Percentiles rank a stretch among this genome's conserved stretches.
phyloP scores from a whole-genome alignment of 1,140 invertebrate genomes.

The Leptinotarsa lineolata region DNA sequence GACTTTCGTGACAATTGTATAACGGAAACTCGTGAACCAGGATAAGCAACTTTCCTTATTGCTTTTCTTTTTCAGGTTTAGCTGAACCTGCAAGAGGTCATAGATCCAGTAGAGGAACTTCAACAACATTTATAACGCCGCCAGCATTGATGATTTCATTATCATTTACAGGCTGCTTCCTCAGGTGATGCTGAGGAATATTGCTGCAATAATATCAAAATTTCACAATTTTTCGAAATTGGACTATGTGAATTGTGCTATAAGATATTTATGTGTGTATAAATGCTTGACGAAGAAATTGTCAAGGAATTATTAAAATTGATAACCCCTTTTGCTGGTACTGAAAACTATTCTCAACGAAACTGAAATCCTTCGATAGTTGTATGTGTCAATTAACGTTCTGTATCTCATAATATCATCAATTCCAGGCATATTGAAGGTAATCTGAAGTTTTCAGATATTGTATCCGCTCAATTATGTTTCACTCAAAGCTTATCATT shows the following conservation, averaged over 20 bases:
- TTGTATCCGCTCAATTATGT: too few relatives aligned
- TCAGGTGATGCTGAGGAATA: neutral
- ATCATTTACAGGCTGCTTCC: neutral
- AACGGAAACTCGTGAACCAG: too few relatives aligned
- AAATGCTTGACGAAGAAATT: neutral
- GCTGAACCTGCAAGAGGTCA: conserved; percentile 53
- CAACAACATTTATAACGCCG: neutral
- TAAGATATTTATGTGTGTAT: neutral
- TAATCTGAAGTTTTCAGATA: too few relatives aligned
- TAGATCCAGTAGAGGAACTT: conserved; percentile 39
- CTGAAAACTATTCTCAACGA: neutral
- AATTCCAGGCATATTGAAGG: too few relatives aligned
- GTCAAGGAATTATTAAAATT: neutral
- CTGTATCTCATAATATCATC: too few relatives aligned
- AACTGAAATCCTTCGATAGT: neutral
- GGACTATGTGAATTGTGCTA: neutral
- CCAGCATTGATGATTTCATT: neutral
- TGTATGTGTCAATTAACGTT: too few relatives aligned
- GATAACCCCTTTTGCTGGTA: neutral
- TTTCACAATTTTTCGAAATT: neutral
- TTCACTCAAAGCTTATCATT: too few relatives aligned
- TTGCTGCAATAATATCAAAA: too few relatives aligned
- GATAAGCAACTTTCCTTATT: neutral
- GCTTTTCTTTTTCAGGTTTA: conserved; percentile 39
- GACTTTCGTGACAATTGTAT: too few relatives aligned